A percentile compares a stretch with the other conserved stretches of the same genome.
phyloP scores from a whole-genome alignment of 2,113 vertebrate genomes.

The Actinemys pallida region DNA sequence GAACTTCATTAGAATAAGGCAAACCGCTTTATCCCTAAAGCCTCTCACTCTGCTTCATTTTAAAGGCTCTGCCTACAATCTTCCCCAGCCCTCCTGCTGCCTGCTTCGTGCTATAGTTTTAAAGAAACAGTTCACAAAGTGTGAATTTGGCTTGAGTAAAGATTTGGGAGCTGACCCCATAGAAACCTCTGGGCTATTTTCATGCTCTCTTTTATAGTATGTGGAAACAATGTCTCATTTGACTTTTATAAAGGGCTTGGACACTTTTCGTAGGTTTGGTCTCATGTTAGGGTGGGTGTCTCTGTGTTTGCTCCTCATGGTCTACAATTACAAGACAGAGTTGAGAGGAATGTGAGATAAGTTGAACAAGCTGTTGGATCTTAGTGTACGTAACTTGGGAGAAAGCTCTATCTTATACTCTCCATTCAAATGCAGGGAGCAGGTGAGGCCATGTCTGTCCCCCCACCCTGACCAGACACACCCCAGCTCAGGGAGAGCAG shows the following conservation, averaged over 20 bases:
- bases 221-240: background rate
- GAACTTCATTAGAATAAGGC: background rate
- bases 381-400: accelerated
- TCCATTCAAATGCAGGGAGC: background rate
- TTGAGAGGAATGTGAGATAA: accelerated
- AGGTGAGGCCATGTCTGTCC: background rate
- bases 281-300: accelerated
- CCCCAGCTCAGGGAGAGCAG: background rate
- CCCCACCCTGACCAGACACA: background rate
- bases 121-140: background rate
- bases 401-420: background rate
- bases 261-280: background rate
- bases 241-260: background rate
- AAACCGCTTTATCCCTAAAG: background rate
- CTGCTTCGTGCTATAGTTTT: background rate
- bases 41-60: background rate
- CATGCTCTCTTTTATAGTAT: background rate
- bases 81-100: background rate
- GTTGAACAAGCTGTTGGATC: background rate
- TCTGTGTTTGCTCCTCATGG: background rate
- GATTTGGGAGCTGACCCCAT: background rate
- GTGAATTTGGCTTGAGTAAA: background rate
- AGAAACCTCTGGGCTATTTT: background rate
- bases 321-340: background rate
- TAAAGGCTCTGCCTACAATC: background rate